These are phyloP conservation scores for Drosophila meridiana DNA, from an alignment of 2,888 invertebrate species.

Conservation along the genomic window DNA sequence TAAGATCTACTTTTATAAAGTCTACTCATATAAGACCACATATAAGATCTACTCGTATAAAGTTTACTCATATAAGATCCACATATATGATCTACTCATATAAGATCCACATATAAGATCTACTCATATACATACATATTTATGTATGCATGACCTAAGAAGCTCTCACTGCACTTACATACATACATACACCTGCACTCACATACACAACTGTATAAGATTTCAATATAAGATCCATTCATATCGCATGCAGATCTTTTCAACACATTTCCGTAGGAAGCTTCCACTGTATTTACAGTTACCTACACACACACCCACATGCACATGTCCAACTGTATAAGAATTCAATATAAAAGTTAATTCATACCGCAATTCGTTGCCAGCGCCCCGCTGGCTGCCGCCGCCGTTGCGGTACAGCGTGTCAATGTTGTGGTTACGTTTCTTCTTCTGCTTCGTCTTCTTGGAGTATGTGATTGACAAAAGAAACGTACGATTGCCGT, in stretches of 20 bases:
- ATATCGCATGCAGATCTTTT: conserved; percentile 37
- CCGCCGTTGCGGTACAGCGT: conserved; percentile 44
- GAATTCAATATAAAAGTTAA: conserved; percentile 3
- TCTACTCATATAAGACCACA: too few relatives aligned
- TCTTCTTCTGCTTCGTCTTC: conserved; percentile 6
- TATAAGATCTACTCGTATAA: too few relatives aligned
- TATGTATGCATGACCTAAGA: neutral
- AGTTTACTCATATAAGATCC: too few relatives aligned
- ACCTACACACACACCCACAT: neutral
- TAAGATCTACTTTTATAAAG: too few relatives aligned
- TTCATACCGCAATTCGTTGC: conserved; percentile 61
- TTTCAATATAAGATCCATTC: conserved; percentile 18
- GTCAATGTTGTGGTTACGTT: conserved; percentile 35
- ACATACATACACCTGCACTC: neutral
- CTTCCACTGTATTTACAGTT: too few relatives aligned
- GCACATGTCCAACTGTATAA: neutral
- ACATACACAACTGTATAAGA: neutral
- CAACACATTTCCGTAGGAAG: too few relatives aligned
- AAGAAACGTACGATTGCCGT: conserved; percentile 16
- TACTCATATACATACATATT: neutral
- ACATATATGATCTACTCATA: too few relatives aligned
- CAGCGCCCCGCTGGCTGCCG: conserved; percentile 70
- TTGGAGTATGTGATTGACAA: conserved; percentile 30
- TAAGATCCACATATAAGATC: neutral
- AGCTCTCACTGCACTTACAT: conserved; percentile 6